Percentiles rank a stretch among this genome's conserved stretches.
phyloP scores from a whole-genome alignment of 2,113 vertebrate species.

The Jaculus jaculus region DNA sequence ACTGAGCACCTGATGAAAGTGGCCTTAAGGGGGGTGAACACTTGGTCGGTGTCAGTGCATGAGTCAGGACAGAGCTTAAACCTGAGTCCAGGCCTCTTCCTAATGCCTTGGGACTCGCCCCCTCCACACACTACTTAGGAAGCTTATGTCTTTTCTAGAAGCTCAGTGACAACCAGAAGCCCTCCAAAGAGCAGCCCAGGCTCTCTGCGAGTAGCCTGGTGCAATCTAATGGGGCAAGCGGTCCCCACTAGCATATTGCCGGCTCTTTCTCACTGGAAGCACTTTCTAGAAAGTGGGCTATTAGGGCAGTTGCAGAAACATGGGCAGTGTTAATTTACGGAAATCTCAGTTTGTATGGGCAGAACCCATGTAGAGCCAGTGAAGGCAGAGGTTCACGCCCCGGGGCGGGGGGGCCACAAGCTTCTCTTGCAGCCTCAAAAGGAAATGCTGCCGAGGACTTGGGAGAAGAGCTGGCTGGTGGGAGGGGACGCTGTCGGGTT shows the following conservation, averaged over 20 bases:
- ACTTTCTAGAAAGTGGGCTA: background rate
- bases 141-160: background rate
- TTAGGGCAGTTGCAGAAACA: background rate
- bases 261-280: background rate
- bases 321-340: background rate
- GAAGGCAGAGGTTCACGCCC: background rate
- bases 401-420: background rate
- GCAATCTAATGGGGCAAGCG: background rate
- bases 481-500: slow-evolving; percentile 48
- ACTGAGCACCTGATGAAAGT: background rate
- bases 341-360: slow-evolving; percentile 61
- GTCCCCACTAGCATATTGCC: background rate
- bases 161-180: background rate
- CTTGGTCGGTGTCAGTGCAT: background rate
- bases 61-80: background rate
- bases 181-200: background rate
- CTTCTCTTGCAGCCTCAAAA: slow-evolving; percentile 69
- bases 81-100: background rate
- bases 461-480: slow-evolving; percentile 26
- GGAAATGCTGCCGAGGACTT: slow-evolving; percentile 68
- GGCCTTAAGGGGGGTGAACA: background rate
- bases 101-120: background rate
- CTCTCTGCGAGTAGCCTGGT: background rate
- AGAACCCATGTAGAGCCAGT: background rate
- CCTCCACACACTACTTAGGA: background rate